Evolutionary conservation across 1,140 invertebrate species (phyloP).

Genomic region (Rhyacophila brunnea): DNA sequence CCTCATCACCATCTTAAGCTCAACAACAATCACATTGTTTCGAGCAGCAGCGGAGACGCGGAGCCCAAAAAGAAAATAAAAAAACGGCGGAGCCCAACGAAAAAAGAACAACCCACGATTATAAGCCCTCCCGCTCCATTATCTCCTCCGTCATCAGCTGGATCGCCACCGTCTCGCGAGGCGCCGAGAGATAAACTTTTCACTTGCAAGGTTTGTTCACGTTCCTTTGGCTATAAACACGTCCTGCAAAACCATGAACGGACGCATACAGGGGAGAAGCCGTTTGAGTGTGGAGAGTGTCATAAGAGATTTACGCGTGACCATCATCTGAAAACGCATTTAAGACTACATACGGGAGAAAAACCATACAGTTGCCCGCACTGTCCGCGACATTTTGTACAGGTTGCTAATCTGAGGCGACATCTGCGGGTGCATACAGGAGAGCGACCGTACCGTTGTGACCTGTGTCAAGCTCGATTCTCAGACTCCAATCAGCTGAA

Average conservation of each 20-base stretch:
- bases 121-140: slow-evolving; percentile 44
- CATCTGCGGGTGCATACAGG: slow-evolving; percentile 95
- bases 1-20: slow-evolving; percentile 10
- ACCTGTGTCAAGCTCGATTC: slow-evolving; percentile 85
- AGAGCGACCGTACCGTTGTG: slow-evolving; percentile 90
- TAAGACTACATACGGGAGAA: slow-evolving; percentile 89
- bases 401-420: slow-evolving; percentile 89
- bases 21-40: slow-evolving; percentile 33
- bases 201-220: slow-evolving; percentile 81
- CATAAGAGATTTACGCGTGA: slow-evolving; percentile 95
- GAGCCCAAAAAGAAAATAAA: slow-evolving; percentile 38
- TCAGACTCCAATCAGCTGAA: slow-evolving; percentile 94
- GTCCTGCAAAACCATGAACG: slow-evolving; percentile 94
- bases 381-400: slow-evolving; percentile 89
- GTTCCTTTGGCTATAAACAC: slow-evolving; percentile 92
- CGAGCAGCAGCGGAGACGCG: slow-evolving; percentile 18
- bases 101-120: slow-evolving; percentile 39
- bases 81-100: slow-evolving; percentile 21
- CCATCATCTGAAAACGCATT: slow-evolving; percentile 91
- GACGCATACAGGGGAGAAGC: slow-evolving; percentile 95
- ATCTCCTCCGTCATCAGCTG: slow-evolving; percentile 48
- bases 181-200: slow-evolving; percentile 76
- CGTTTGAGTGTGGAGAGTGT: slow-evolving; percentile 93
- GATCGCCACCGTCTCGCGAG: slow-evolving; percentile 52
- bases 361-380: slow-evolving; percentile 90